A percentile compares a stretch with the other conserved stretches of the same genome.
Conservation (phyloP, 2,797 vertebrate species). For the Prionace glauca region DNA sequence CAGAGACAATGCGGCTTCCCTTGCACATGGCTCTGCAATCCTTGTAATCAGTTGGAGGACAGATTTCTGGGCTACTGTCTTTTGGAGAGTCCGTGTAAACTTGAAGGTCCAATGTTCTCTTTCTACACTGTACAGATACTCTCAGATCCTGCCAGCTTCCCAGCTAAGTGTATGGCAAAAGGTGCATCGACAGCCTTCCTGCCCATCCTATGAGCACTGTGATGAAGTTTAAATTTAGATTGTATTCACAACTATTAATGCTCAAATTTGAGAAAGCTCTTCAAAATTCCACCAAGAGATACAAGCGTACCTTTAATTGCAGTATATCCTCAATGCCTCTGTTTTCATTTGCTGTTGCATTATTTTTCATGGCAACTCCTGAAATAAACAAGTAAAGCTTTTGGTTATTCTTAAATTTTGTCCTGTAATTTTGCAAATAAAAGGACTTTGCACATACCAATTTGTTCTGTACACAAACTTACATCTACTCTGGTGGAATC, state of each 20-base stretch:
- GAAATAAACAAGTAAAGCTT: constrained; percentile 57
- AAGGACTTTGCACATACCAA: background rate
- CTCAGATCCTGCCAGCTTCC: too few species aligned
- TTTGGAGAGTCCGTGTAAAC: too few species aligned
- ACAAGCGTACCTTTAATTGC: constrained; percentile 73
- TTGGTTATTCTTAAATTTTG: background rate
- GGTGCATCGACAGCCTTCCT: too few species aligned
- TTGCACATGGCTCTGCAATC: too few species aligned
- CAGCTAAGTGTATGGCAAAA: too few species aligned
- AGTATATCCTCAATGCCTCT: constrained; percentile 61
- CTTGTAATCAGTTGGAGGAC: too few species aligned
- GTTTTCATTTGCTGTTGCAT: constrained; percentile 56
- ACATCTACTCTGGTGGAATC: background rate
- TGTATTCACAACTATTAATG: background rate
- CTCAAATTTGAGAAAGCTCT: background rate
- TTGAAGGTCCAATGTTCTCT: too few species aligned
- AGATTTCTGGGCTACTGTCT: too few species aligned
- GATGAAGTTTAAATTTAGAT: background rate
- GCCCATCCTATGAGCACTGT: too few species aligned
- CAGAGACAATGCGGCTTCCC: too few species aligned
- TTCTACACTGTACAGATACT: too few species aligned
- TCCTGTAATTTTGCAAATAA: background rate
- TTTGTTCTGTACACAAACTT: background rate
- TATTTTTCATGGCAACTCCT: constrained; percentile 63
- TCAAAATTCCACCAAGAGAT: background rate